Conservation (phyloP, 2,113 vertebrate genomes). For the Acrocephalus kingi region DNA sequence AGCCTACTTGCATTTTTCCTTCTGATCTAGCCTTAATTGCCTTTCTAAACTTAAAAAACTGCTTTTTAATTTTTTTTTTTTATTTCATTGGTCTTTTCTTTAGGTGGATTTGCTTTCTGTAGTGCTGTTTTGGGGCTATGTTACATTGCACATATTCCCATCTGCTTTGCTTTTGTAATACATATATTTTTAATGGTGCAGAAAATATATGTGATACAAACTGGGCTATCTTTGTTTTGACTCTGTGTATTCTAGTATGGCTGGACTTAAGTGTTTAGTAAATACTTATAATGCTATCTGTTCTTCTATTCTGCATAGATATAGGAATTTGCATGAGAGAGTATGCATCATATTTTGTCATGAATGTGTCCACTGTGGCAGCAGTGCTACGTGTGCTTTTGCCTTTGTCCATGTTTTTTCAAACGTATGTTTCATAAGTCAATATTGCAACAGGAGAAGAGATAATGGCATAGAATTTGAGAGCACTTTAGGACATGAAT, state of each 20-base stretch:
- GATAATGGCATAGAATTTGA: not conserved
- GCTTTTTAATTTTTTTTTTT: not conserved
- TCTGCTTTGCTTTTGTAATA: not conserved
- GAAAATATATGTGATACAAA: not conserved
- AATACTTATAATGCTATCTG: not conserved
- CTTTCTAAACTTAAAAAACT: not conserved
- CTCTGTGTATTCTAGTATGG: not conserved
- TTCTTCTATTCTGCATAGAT: not conserved
- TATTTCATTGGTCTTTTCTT: not conserved
- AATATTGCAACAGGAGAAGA: not conserved
- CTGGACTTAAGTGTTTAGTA: not conserved
- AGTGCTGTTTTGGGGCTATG: not conserved
- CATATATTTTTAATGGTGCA: not conserved
- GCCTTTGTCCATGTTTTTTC: not conserved
- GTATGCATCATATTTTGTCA: not conserved
- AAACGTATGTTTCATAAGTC: not conserved
- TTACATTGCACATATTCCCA: not conserved
- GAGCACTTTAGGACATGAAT: not conserved
- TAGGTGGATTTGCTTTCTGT: not conserved
- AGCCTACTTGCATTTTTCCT: constrained; percentile 12
- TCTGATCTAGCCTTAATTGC: constrained; percentile 6
- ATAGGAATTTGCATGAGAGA: not conserved
- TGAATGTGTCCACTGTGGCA: not conserved
- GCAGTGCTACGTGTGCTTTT: not conserved
- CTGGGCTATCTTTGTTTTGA: not conserved